Evolutionary conservation across 2,113 vertebrate species (phyloP), one percentile per base, ranked within the genome.

Genomic region (Centropristis striata): DNA sequence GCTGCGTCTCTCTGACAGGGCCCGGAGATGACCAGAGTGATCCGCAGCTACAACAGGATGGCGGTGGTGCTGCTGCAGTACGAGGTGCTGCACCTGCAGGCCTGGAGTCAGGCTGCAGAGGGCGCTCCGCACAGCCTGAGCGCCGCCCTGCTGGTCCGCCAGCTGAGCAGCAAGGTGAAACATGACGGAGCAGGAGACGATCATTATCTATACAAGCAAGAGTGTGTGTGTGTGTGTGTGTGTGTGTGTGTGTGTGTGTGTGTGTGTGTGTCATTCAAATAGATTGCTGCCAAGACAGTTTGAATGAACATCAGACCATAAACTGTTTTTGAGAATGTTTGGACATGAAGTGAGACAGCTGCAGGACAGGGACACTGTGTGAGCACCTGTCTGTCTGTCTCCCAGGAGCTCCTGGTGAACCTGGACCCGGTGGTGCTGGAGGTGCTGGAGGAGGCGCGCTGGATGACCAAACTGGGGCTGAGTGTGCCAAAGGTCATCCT

Each of bases 31-130:
- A 95, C 94, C 21, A 95, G 93, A 50, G 83, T 94, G 68, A 87
- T 96, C 81, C 91, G 79, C 0, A 92, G 42, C 75, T 97, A 97
- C 83, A 96, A 97, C 91, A 92, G 93, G 91, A 89, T 96, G 88
- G 95, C 95, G 12, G 64, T 90, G 15, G 93, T 91, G 66, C 85
- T 97, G 83, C 18, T 96, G 73, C 93, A 96, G 84, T 96, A 96
- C 59, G 96, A 97, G 83, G 8, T 94, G 59, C 73, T 95, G 78
- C 94, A 95, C 88, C 90, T 96, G 41, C 91, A 86, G 39, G 92
- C 63, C 9, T 97, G 96, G 96, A 92, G 61, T 68, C 90, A 85
- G 64, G 94, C 93, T 65, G 95, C 92, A 60, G 91, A 95, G 57
- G 71, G 74, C 20, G 36, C 88, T 3, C 92, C 92, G 16, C 88